Conservation (phyloP, 2,888 invertebrate species). For the Eupithecia dodoneata region DNA sequence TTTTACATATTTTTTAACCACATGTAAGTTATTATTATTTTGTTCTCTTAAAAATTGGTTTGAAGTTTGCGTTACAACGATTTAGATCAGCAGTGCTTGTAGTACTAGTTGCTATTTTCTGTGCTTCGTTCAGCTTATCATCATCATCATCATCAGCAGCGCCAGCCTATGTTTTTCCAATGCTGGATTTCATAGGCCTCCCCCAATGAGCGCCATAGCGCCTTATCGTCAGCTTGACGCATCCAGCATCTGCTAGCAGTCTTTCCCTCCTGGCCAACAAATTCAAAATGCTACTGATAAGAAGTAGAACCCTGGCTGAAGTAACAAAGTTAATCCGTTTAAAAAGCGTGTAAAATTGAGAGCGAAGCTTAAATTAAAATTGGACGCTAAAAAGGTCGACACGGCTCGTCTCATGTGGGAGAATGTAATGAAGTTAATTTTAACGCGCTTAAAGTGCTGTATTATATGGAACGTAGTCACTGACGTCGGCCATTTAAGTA, state of each 20-base stretch:
- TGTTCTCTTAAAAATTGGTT: neutral
- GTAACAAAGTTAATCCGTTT: constrained; percentile 39
- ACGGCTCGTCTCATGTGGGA: constrained; percentile 48
- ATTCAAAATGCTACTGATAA: neutral
- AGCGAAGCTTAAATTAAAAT: constrained; percentile 55
- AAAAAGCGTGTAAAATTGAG: constrained; percentile 44
- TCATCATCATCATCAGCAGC: too few species aligned
- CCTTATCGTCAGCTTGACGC: too few species aligned
- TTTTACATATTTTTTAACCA: neutral
- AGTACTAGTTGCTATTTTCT: neutral
- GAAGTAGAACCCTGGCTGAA: neutral
- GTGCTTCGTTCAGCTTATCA: neutral
- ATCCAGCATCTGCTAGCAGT: too few species aligned
- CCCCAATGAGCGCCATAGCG: too few species aligned
- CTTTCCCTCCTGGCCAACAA: neutral
- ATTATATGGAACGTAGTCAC: neutral
- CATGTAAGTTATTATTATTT: neutral
- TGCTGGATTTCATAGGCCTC: too few species aligned
- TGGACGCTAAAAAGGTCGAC: constrained; percentile 56
- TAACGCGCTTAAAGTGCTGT: constrained; percentile 54
- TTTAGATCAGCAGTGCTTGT: neutral
- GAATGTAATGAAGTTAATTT: constrained; percentile 59
- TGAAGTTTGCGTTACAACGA: neutral
- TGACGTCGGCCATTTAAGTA: neutral
- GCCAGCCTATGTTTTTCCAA: too few species aligned